Evolutionary conservation across 1,140 invertebrate species (phyloP).

Genomic region (Hycleus phaleratus): DNA sequence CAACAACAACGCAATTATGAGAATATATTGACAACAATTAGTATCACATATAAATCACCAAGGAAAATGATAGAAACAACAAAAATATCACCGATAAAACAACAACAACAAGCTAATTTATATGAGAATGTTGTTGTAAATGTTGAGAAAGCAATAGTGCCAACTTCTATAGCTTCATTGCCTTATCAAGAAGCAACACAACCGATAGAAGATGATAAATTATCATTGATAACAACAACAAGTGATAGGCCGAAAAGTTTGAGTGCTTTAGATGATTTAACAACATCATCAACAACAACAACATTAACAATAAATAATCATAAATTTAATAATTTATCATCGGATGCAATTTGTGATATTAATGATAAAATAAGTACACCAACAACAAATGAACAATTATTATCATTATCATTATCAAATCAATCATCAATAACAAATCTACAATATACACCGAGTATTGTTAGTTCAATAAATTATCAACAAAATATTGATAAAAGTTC

Average conservation of each 20-base stretch:
- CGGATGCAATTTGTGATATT: constrained; percentile 27
- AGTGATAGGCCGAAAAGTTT: constrained; percentile 31
- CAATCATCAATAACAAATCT: constrained; percentile 28
- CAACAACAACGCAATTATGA: constrained; percentile 40
- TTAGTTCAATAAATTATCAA: constrained; percentile 26
- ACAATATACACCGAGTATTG: constrained; percentile 28
- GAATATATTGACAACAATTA: constrained; percentile 51
- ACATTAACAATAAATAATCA: constrained; percentile 15
- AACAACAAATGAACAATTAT: constrained; percentile 22
- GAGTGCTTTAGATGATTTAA: constrained; percentile 32
- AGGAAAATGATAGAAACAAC: constrained; percentile 35
- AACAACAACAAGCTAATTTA: constrained; percentile 33
- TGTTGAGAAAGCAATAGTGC: constrained; percentile 45
- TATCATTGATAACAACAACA: too few species aligned
- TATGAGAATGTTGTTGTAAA: constrained; percentile 46
- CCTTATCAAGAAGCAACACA: constrained; percentile 49
- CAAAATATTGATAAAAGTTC: constrained; percentile 26
- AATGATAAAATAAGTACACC: too few species aligned
- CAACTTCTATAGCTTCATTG: constrained; percentile 44
- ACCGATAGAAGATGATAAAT: constrained; percentile 30
- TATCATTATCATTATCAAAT: constrained; percentile 24
- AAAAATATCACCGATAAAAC: constrained; percentile 31
- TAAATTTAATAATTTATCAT: constrained; percentile 13
- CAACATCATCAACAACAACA: constrained; percentile 11
- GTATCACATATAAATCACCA: constrained; percentile 57